These are phyloP conservation scores for Drosophila rellima DNA, from an alignment of 2,888 invertebrate genomes.

Conservation along the genomic window DNA sequence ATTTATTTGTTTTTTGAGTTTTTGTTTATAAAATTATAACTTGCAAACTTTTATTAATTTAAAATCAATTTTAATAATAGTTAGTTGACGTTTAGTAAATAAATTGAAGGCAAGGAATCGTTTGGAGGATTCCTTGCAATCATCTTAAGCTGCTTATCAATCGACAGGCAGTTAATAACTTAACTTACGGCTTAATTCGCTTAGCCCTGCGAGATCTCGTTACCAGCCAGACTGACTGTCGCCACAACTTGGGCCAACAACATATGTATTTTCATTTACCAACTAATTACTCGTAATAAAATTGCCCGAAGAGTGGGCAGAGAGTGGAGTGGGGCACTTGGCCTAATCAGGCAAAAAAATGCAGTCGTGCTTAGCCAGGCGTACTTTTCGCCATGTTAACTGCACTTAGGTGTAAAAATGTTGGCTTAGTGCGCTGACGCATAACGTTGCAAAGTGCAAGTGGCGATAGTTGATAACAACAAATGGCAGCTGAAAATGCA, in stretches of 20 bases:
- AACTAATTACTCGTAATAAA: slow-evolving; percentile 1
- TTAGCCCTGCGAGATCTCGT: slow-evolving; percentile 51
- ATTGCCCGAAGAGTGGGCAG: background rate
- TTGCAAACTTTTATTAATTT: background rate
- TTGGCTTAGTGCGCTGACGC: slow-evolving; percentile 80
- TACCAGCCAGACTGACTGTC: slow-evolving; percentile 31
- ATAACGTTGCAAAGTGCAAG: slow-evolving; percentile 62
- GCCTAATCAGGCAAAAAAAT: slow-evolving; percentile 72
- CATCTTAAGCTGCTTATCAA: slow-evolving; percentile 5
- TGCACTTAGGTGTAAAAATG: slow-evolving; percentile 80
- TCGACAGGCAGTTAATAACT: slow-evolving; percentile 6
- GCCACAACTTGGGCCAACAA: slow-evolving; percentile 1
- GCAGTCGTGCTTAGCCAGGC: slow-evolving; percentile 37
- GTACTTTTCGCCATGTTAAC: slow-evolving; percentile 29
- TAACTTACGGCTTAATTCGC: slow-evolving; percentile 56
- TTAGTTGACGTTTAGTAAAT: background rate
- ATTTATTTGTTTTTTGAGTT: background rate
- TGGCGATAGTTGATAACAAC: slow-evolving; percentile 66
- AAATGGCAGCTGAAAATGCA: slow-evolving; percentile 21
- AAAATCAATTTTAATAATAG: background rate
- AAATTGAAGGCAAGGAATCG: background rate
- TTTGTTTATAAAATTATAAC: background rate
- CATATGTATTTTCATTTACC: background rate
- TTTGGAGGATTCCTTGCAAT: background rate
- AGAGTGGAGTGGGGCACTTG: slow-evolving; percentile 5